A percentile compares a stretch with the other conserved stretches of the same genome.
These are phyloP conservation scores for Sphaerophoria taeniata DNA, from an alignment of 2,888 invertebrate species.

Conservation along the genomic window DNA sequence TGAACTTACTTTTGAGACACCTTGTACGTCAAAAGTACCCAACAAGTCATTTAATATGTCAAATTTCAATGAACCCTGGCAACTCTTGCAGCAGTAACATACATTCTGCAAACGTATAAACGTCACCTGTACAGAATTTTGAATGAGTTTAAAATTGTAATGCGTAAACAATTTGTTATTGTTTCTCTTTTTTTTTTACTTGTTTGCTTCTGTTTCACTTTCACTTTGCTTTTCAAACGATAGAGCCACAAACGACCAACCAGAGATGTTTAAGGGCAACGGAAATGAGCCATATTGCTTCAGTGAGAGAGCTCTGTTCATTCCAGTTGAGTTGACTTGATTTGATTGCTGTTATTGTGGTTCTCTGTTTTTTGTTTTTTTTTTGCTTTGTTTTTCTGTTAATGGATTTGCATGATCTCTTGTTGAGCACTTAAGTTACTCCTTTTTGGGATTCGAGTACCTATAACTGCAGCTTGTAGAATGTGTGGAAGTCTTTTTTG, in stretches of 20 bases:
- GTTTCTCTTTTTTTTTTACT: neutral
- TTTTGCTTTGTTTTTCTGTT: neutral
- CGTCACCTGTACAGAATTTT: constrained; percentile 63
- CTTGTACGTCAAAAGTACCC: too few relatives aligned
- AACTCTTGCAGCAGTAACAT: constrained; percentile 23
- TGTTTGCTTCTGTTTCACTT: constrained; percentile 49
- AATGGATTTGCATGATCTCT: constrained; percentile 50
- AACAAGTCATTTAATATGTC: too few relatives aligned
- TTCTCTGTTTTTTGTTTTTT: neutral
- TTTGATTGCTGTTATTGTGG: constrained; percentile 5
- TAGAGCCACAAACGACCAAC: neutral
- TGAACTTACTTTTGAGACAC: too few relatives aligned
- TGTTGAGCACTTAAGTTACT: constrained; percentile 24
- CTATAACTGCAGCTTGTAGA: constrained; percentile 8
- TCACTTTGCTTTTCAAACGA: constrained; percentile 48
- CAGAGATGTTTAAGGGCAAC: constrained; percentile 35
- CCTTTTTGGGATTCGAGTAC: constrained; percentile 23
- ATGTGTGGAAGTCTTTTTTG: constrained; percentile 31
- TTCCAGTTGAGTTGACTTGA: neutral
- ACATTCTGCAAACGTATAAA: constrained; percentile 32
- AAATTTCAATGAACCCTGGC: neutral
- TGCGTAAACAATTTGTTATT: constrained; percentile 57
- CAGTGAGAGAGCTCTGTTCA: constrained; percentile 34
- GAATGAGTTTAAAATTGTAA: constrained; percentile 65
- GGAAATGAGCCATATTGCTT: constrained; percentile 61